These are phyloP conservation scores for Drosophila fulvimacula DNA, from an alignment of 2,888 invertebrate genomes.

Conservation along the genomic window DNA sequence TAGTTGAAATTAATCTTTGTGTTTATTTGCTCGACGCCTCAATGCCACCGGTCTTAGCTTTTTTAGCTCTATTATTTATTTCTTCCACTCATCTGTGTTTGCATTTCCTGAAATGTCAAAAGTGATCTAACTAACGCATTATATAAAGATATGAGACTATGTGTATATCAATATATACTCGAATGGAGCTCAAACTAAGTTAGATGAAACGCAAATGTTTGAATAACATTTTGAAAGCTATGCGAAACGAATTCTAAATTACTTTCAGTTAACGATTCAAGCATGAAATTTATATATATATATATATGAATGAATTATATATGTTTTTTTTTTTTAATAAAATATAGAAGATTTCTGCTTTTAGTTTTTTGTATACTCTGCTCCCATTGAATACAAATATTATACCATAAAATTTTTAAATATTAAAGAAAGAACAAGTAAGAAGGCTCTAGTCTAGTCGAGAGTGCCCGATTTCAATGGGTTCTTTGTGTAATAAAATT, in stretches of 20 bases:
- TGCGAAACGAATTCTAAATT: conserved; percentile 13
- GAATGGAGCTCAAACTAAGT: conserved; percentile 22
- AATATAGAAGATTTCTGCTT: not conserved
- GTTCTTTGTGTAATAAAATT: no score
- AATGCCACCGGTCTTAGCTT: conserved; percentile 72
- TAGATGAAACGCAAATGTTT: conserved; percentile 18
- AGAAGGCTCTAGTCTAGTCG: no score
- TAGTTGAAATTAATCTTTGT: conserved; percentile 58
- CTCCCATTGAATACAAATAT: no score
- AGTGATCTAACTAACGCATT: conserved; percentile 45
- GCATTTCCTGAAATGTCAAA: conserved; percentile 59
- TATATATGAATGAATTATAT: not conserved
- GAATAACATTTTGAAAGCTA: conserved; percentile 22
- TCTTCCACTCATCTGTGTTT: conserved; percentile 20
- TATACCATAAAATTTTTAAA: no score
- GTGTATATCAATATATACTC: conserved; percentile 36
- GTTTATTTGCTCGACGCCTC: conserved; percentile 59
- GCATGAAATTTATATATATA: not conserved
- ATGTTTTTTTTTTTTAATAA: not conserved
- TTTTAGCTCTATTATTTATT: conserved; percentile 10
- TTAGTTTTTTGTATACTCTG: not conserved
- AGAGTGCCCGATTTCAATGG: no score
- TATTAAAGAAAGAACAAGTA: no score
- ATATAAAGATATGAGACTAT: conserved; percentile 39
- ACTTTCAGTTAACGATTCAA: not conserved